Evolutionary conservation across 2,888 invertebrate genomes (phyloP).

Genomic region (Drosophila eohydei): DNA sequence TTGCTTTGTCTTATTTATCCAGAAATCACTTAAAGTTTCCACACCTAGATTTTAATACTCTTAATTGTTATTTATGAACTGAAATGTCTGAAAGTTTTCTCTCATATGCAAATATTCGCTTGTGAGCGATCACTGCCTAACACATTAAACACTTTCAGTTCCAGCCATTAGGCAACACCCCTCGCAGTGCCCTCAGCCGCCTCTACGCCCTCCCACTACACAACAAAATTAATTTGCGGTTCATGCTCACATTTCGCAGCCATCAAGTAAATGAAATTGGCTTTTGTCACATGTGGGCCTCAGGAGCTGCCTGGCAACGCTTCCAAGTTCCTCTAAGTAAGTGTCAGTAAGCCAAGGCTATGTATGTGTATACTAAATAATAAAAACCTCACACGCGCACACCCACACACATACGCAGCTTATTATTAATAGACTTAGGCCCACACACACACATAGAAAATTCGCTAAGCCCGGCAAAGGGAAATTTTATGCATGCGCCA

Average conservation of each 20-base stretch:
- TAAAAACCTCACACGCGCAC: constrained; percentile 26
- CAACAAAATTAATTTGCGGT: constrained; percentile 58
- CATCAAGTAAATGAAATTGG: constrained; percentile 62
- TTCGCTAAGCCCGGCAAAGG: constrained; percentile 39
- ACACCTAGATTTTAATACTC: background rate
- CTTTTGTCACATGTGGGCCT: constrained; percentile 57
- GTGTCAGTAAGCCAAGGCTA: constrained; percentile 51
- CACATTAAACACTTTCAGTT: constrained; percentile 33
- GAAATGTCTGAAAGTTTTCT: constrained; percentile 11
- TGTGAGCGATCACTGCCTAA: constrained; percentile 9
- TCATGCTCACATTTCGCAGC: constrained; percentile 46
- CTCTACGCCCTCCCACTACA: background rate
- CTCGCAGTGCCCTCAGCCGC: too few relatives aligned
- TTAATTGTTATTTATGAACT: constrained; percentile 17
- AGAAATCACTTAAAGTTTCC: background rate
- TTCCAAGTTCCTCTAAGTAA: constrained; percentile 23
- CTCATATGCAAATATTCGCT: constrained; percentile 19
- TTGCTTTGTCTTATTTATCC: too few relatives aligned
- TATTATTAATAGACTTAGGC: constrained; percentile 61
- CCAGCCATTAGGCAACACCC: background rate
- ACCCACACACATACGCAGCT: constrained; percentile 23
- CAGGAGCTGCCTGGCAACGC: constrained; percentile 12
- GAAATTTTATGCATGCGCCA: constrained; percentile 63
- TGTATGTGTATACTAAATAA: constrained; percentile 28
- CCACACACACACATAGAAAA: constrained; percentile 23